A percentile compares a stretch with the other conserved stretches of the same genome.
phyloP scores from a whole-genome alignment of 2,113 vertebrate species.

The Alaudala cheleensis region DNA sequence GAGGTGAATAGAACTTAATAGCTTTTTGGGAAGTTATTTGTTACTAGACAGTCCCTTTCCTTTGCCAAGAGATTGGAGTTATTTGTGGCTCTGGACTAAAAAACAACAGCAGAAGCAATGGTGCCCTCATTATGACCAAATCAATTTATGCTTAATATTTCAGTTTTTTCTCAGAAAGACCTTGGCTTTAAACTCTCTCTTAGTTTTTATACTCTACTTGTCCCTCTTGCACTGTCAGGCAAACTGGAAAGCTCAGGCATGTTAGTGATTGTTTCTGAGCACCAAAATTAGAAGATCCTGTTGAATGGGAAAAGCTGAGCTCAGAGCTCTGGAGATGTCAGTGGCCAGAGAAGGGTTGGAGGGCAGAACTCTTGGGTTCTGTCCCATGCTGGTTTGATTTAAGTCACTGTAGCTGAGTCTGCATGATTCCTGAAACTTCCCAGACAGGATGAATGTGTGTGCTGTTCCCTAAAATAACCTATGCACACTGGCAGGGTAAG shows the following conservation, averaged over 20 bases:
- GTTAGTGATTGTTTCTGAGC: background rate
- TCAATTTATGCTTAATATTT: background rate
- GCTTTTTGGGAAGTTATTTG: background rate
- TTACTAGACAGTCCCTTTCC: background rate
- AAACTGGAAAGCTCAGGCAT: background rate
- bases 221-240: background rate
- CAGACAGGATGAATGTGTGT: background rate
- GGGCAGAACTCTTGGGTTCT: background rate
- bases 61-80: background rate
- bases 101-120: background rate
- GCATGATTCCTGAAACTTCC: background rate
- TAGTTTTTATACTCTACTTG: background rate
- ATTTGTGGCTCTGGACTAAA: background rate
- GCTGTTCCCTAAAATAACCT: background rate
- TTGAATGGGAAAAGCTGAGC: background rate
- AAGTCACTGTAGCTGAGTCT: background rate
- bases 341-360: background rate
- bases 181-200: background rate
- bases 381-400: background rate
- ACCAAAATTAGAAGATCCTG: background rate
- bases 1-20: background rate
- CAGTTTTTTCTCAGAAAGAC: background rate
- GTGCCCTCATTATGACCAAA: accelerated
- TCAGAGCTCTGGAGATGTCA: background rate
- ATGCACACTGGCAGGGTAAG: background rate